Evolutionary conservation across 2,797 vertebrate genomes (phyloP).

Genomic region (Octomys mimax): DNA sequence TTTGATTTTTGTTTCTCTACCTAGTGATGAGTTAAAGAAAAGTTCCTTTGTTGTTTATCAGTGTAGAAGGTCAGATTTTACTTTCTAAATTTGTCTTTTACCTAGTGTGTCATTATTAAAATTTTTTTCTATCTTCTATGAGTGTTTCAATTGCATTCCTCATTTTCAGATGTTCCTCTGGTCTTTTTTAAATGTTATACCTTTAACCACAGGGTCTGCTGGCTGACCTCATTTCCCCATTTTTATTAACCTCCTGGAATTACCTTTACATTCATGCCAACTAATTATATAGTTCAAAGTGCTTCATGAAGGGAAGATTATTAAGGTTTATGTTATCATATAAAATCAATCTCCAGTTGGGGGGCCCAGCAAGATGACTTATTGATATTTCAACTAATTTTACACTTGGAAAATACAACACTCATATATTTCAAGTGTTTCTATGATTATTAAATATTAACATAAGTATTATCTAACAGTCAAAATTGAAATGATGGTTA

Average conservation of each 20-base stretch:
- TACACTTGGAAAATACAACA: background rate
- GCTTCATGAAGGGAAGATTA: background rate
- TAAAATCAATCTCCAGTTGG: background rate
- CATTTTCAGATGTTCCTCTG: background rate
- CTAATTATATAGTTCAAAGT: background rate
- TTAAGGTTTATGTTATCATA: background rate
- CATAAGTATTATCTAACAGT: background rate
- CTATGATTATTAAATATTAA: conserved; percentile 2
- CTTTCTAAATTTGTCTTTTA: background rate
- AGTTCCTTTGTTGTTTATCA: too few species aligned
- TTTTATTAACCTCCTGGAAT: background rate
- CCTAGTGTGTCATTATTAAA: background rate
- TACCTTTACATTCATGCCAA: background rate
- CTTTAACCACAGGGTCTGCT: background rate
- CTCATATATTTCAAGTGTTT: background rate
- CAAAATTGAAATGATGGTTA: background rate
- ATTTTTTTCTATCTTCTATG: background rate
- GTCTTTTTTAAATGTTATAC: background rate
- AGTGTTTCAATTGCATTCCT: background rate
- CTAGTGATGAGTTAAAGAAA: background rate
- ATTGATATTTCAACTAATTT: background rate
- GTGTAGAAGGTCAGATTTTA: too few species aligned
- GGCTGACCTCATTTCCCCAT: background rate
- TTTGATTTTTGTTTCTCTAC: background rate
- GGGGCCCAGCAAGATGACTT: background rate